These are phyloP conservation scores for Anhinga rufa DNA, from an alignment of 2,113 vertebrate species.

Conservation along the genomic window DNA sequence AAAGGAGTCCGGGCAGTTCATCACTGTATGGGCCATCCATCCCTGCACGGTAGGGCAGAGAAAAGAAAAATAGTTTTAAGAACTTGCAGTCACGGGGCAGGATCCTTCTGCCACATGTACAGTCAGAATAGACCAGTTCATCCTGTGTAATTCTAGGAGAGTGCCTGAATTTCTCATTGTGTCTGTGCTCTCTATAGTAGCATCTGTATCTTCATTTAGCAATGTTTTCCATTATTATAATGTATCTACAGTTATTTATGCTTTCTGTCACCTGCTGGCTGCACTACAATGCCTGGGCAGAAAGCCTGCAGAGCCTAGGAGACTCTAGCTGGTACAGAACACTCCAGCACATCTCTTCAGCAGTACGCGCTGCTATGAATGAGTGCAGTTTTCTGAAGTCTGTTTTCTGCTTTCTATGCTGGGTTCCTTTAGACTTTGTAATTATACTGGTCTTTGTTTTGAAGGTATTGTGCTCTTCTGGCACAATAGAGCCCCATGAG, in stretches of 20 bases:
- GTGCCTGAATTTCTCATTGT: background rate
- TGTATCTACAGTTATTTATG: background rate
- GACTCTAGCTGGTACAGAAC: background rate
- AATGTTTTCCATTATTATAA: background rate
- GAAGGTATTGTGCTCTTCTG: background rate
- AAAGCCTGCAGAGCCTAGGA: background rate
- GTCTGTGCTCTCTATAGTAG: background rate
- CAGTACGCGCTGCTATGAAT: background rate
- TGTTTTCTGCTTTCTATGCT: background rate
- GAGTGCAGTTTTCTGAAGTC: background rate
- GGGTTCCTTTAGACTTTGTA: background rate
- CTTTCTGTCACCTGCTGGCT: slow-evolving; percentile 11
- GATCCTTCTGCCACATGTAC: background rate
- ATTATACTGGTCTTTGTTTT: background rate
- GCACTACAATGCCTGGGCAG: background rate
- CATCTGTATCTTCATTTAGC: background rate
- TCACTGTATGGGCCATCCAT: no score
- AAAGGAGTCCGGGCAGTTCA: no score
- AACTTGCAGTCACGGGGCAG: background rate
- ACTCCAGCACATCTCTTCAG: background rate
- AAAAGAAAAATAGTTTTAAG: background rate
- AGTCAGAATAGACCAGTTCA: background rate
- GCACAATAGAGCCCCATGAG: background rate
- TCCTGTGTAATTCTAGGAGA: background rate
- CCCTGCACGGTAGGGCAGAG: background rate